Base-by-base conservation (phyloP, 2,888 invertebrate species). In the Drosophila recens region DNA sequence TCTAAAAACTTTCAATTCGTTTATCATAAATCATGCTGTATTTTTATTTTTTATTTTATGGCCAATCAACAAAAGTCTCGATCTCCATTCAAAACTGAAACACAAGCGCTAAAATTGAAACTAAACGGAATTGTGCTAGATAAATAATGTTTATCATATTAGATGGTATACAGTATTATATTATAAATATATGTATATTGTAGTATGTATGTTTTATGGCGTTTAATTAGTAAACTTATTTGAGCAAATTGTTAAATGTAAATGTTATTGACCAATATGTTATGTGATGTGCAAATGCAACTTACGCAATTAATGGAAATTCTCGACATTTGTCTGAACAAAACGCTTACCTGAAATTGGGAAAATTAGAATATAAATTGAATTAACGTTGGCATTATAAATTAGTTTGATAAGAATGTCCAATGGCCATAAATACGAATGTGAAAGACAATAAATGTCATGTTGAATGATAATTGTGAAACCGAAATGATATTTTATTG, bases 1-100 rank as follows among this genome's bases (percentile, higher is more conserved):
- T 63, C 54, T 53, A 57, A 53, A 54, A 52, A 46, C 42, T 62
- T 57, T 36, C 11, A 64, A 71, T 62, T 69, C 52, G 72, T 75
- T 49, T 8, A 64, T 43, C 85, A 27, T 5, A 27, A 27, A 27
- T 27, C 27, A 87, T 83, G 88, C 89, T 66, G 8, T 64, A 49
- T 63, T 43, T 66, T 8, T 66, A 43, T 63, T 33, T 54, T 54
- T n/a, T 15, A 59, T 42, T 48, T 15, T 68, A 48, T 30, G 38
- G 82, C 87, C 87, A 87, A 87, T 83, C 53, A 85, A 75, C 69
- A 49, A 59, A 72, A 71, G 40, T 71, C 42, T 67, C 40, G 46
- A 52, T 65, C 67, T 66, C 59, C 80, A 84, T 87, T 84, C 88
- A 84, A 89, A 84, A 87, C 72, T 72, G 88, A 85, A 75, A 89